Base-by-base conservation (phyloP, 2,888 invertebrate species). In the Pachydiplax longipennis region DNA sequence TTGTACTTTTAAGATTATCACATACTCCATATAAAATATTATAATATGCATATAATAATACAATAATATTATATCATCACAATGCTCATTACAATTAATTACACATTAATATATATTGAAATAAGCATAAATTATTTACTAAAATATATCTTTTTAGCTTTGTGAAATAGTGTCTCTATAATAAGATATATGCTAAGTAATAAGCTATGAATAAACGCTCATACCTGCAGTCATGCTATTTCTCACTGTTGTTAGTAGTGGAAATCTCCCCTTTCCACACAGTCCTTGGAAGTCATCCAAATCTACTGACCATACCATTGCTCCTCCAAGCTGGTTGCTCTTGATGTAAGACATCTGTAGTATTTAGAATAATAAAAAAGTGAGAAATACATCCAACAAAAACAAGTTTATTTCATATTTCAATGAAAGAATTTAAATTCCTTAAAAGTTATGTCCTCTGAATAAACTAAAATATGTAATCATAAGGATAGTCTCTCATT, bases 201-300 rank as follows among this genome's bases (percentile, higher is more conserved):
- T 53, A 53, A 53, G 8, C 15, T 3, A 53, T 15, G 18, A 53
- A 31, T 3, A 48, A 22, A 48, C 58, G 44, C 35, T 8, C n/a
- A 90, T 94, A 95, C 96, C 95, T 92, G 95, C 95, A 61, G 44
- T 40, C 1, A 96, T 93, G 92, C 95, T 94, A 31, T 94, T 94
- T 48, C 95, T 95, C 80, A 96, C 95, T 0, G 96, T 95, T 81
- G 94, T 95, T n/a, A 97, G 93, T 91, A 97, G 94, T 0, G 97
- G 97, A 95, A 96, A 97, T 35, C 96, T 95, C 10, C 61, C 61
- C 90, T 95, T 95, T 4, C 96, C 96, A 93, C 97, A 97, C n/a
- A 97, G 94, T 25, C 97, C 97, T 92, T 95, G 94, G 93, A 97
- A 97, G 93, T 97, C 97, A 91, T 97, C 97, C 93, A 97, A 94